Base-by-base conservation (phyloP, 53 echinoderm and acorn worm genomes). In the Luidia sarsii region DNA sequence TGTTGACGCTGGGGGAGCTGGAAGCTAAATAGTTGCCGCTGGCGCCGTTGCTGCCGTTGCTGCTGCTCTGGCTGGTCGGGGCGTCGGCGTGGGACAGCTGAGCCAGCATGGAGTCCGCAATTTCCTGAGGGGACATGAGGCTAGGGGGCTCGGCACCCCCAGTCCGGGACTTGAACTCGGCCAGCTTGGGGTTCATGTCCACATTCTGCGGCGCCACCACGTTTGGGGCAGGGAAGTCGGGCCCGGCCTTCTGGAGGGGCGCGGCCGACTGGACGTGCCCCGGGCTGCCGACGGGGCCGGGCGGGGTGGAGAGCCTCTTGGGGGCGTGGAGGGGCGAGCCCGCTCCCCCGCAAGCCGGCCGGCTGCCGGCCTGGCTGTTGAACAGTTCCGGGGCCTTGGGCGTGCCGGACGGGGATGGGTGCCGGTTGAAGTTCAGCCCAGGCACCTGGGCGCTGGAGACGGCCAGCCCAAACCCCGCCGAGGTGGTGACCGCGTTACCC, bases 51-150 rank as follows among this genome's bases (percentile, higher is more conserved):
- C 65, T 15, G 75, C 86, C 23, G 79, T 81, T 46, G 27, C 57
- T 38, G 36, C 60, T 61, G 33, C 50, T 70, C 48, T 54, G 70
- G 33, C 41, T 71, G 39, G 64, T 38, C 21, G 84, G 49, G 14
- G 72, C 60, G 49, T 93, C 93, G 3, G 87, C 80, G 79, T 93
- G 93, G 4, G 99, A 89, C 24, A 99, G 91, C 83, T 94, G 91
- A 7, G 94, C 94, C 77, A 99, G 70, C 99, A 99, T 94, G 60
- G 85, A 94, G 85, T 99, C 94, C 1, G 99, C 99, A 35, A 99
- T 94, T 82, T 93, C 99, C 85, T 99, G 99, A 87, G 99, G 99
- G 29, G 99, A 99, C 84, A 99, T 86, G 39, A 94, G 81, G 73
- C 80, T 91, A 48, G 81, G 88, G 50, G 85, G 86, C 61, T 89